Evolutionary conservation across 2,113 vertebrate genomes (phyloP), one percentile per base, ranked within the genome.

Genomic region (Oryzias curvinotus): DNA sequence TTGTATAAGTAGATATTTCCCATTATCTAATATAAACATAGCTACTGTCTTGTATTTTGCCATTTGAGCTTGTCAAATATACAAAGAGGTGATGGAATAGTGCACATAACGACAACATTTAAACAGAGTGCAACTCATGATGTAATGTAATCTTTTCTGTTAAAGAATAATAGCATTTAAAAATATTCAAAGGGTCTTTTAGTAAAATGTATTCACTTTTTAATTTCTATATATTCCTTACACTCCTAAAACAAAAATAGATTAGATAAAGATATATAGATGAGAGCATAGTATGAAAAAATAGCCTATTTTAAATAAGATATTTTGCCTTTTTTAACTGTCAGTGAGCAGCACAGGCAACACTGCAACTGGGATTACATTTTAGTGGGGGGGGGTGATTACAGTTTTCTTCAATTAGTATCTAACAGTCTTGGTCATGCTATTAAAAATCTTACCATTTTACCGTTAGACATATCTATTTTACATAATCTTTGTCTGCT

Each of bases 401-500:
- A 61, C 36, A 36, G 63, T 62, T 71, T 63, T 68, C 63, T 70
- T 78, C 77, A 81, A 75, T 87, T 87, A 79, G 73, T 59, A 70
- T 71, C 62, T 69, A 76, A 70, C 71, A 82, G 57, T 58, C 62
- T 79, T 71, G 26, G 45, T 56, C 67, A 72, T 63, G 71, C 78
- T 85, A 87, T 81, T 86, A 88, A 85, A 88, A 89, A 71, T 66
- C 23, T 53, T 59, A 57, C 51, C 64, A 77, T 75, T 85, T 82
- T 80, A 73, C 83, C 67, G 86, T 50, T 75, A 25, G 61, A 59
- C 15, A 57, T 87, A 90, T 84, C 85, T 92, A 91, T 88, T 65
- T 66, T 68, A 62, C 13, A 46, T 41, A 57, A 44, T 52, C 55
- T 73, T 50, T 64, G 54, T 23, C 23, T 68, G 36, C 30, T 28